Evolutionary conservation across 1,140 invertebrate genomes (phyloP), one percentile per base, ranked within the genome.

Genomic region (Drosophila repleta): DNA sequence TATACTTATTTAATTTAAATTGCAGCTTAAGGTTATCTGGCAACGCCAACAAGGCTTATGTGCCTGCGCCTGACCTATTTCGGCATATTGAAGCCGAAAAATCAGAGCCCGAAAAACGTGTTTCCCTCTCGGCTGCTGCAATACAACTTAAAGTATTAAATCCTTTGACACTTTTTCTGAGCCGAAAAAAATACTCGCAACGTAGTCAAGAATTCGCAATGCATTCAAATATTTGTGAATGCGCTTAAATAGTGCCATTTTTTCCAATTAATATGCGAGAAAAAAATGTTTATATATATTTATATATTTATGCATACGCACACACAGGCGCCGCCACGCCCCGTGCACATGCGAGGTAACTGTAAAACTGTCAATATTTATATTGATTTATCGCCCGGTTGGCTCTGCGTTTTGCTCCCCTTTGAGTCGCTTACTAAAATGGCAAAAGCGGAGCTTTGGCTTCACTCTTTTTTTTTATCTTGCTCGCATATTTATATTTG

Each of bases 351-450:
- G 26, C 52, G 49, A 37, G 58, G 21, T 45, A 62, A 46, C 66
- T 62, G 66, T 69, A 74, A 70, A 81, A 81, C 74, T 81, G 79
- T 77, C 79, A 81, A 81, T 78, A 69, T 73, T 63, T 78, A 58
- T 82, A 81, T 81, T 81, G 79, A 81, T 81, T 82, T 82, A 81
- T 82, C 17, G 63, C 45, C 26, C 15, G 60, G 32, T n/a, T 8
- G 45, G 18, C 7, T 11, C 1, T 26, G 2, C 13, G 2, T 49
- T 29, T 24, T 13, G 0, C 18, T 17, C 18, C 46, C 7, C 11
- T 52, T 32, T 52, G 2, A 17, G n/a, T 29, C n/a, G 1, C 48
- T 15, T 15, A 41, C 39, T 43, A 17, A 17, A 43, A 17, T 43
- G n/a, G 15, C 39, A 68, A 64, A 53, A 46, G 4, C n/a, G 41